Evolutionary conservation across 1,140 invertebrate genomes (phyloP).

Genomic region (Ostrea denselamellosa): DNA sequence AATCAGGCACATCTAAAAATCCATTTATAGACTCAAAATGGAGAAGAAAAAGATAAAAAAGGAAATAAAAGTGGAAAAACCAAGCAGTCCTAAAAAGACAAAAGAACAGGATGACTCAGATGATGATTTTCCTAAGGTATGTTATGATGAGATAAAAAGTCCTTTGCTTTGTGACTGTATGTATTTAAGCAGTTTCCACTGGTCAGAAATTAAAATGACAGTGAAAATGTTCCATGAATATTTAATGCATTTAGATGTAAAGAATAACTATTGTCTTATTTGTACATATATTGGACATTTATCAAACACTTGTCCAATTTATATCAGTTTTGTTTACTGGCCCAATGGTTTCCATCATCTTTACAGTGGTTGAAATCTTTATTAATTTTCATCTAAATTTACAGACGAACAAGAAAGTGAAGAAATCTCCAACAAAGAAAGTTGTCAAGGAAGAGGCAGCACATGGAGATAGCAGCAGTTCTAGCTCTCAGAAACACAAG

Average conservation of each 20-base stretch:
- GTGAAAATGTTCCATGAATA: no score
- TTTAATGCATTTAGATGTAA: no score
- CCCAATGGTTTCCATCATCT: no score
- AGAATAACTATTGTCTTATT: no score
- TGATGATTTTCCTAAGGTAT: conserved; percentile 62
- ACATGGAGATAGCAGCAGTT: conserved; percentile 59
- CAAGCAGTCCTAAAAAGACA: conserved; percentile 80
- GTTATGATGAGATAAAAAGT: not conserved
- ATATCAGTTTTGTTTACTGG: no score
- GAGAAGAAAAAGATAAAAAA: conserved; percentile 83
- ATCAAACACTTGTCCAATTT: no score
- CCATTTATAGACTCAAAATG: conserved; percentile 83
- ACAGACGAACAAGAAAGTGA: conserved; percentile 61
- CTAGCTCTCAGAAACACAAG: conserved; percentile 52
- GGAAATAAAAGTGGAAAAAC: conserved; percentile 76
- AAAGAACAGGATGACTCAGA: conserved; percentile 72
- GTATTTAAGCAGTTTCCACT: no score
- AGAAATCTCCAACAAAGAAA: conserved; percentile 52
- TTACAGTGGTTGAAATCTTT: not conserved
- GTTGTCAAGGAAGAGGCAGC: conserved; percentile 82
- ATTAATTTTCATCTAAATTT: no score
- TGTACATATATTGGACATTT: no score
- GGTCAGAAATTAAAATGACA: no score
- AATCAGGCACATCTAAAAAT: no score
- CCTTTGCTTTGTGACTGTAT: no score